Percentiles rank a stretch among this genome's conserved stretches.
These are phyloP conservation scores for Lutjanus campechanus DNA, from an alignment of 2,797 vertebrate species.

Conservation along the genomic window DNA sequence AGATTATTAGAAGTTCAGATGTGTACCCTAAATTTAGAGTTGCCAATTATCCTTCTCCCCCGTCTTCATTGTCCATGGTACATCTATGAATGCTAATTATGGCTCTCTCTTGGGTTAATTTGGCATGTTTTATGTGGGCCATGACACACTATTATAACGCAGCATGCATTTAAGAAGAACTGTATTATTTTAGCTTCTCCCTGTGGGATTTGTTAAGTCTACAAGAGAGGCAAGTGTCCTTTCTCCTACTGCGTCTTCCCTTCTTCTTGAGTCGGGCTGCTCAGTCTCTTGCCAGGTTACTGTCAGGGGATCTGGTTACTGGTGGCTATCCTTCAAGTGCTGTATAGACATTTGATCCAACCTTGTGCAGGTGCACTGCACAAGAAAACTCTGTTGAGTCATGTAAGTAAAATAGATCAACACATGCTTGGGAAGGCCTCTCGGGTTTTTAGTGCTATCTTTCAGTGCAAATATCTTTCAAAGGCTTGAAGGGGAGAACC, in stretches of 20 bases:
- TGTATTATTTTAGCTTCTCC: conserved; percentile 73
- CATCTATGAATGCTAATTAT: conserved; percentile 71
- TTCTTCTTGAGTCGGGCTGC: conserved; percentile 32
- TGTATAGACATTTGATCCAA: conserved; percentile 58
- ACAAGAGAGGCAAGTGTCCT: conserved; percentile 43
- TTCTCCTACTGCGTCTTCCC: conserved; percentile 18
- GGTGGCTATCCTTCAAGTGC: conserved; percentile 56
- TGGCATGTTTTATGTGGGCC: conserved; percentile 79
- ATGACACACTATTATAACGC: conserved; percentile 68
- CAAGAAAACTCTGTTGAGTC: conserved; percentile 59
- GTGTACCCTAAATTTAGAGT: conserved; percentile 41
- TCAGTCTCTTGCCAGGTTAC: conserved; percentile 48
- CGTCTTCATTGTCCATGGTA: conserved; percentile 30
- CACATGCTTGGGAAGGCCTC: conserved; percentile 27
- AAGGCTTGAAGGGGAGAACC: conserved; percentile 17
- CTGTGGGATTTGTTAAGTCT: conserved; percentile 52
- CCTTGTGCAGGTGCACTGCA: conserved; percentile 60
- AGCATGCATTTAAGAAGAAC: conserved; percentile 65
- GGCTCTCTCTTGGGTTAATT: conserved; percentile 70
- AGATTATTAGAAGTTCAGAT: conserved; percentile 42
- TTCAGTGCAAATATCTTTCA: conserved; percentile 31
- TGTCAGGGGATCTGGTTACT: conserved; percentile 71
- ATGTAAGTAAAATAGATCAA: conserved; percentile 57
- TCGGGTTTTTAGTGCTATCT: conserved; percentile 29
- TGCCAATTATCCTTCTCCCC: conserved; percentile 34